A percentile compares a stretch with the other conserved stretches of the same genome.
Evolutionary conservation across 2,797 vertebrate species (phyloP).

Genomic region (Clarias pachynema): DNA sequence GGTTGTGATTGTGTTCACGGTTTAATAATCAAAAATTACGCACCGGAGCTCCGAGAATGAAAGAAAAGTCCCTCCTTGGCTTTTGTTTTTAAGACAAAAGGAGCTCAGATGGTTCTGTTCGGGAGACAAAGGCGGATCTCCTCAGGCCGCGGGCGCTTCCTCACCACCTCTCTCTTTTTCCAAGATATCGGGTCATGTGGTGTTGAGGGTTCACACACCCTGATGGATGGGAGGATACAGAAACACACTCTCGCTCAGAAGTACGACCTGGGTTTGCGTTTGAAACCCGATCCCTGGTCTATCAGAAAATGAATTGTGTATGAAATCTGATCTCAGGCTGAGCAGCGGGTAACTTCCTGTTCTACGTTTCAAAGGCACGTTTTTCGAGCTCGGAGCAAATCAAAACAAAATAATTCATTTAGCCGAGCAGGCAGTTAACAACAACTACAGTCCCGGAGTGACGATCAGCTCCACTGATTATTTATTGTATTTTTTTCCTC

Average conservation of each 20-base stretch:
- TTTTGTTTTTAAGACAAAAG: conserved; percentile 40
- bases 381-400: background rate
- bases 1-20: background rate
- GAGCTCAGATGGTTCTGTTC: background rate
- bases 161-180: background rate
- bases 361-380: background rate
- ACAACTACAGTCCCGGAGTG: background rate
- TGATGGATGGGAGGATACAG: background rate
- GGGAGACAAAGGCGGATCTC: background rate
- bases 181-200: background rate
- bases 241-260: background rate
- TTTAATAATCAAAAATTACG: conserved; percentile 18
- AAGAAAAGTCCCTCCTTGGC: conserved; percentile 4
- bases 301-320: background rate
- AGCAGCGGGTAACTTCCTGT: background rate
- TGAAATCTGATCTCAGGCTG: background rate
- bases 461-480: background rate
- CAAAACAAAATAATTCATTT: background rate
- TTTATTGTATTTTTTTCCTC: too few relatives aligned
- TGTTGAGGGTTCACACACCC: background rate
- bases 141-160: conserved; percentile 1
- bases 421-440: background rate
- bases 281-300: background rate
- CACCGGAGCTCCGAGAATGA: background rate
- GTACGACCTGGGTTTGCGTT: background rate